These are phyloP conservation scores for Steinernema feltiae DNA, from an alignment of 1,140 invertebrate species.

Conservation along the genomic window DNA sequence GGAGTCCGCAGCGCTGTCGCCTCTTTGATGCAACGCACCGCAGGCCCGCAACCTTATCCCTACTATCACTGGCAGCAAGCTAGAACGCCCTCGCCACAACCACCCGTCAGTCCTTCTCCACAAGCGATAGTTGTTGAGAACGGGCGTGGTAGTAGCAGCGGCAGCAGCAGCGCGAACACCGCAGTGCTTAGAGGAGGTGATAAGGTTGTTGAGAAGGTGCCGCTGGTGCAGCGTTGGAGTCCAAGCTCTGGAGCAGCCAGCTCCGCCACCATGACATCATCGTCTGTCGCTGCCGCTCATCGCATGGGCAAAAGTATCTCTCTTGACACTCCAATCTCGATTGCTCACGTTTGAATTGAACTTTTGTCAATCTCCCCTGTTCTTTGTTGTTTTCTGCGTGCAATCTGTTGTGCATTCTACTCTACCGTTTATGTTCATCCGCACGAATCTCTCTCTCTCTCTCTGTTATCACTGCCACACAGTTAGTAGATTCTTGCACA, in stretches of 20 bases:
- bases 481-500: not conserved
- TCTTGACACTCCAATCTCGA: constrained; percentile 50
- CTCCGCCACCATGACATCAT: not conserved
- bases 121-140: constrained; percentile 52
- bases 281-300: constrained; percentile 25
- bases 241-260: constrained; percentile 30
- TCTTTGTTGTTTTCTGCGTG: constrained; percentile 15
- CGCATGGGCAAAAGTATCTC: constrained; percentile 54
- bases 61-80: constrained; percentile 48
- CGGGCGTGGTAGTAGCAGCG: no score
- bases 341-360: constrained; percentile 48
- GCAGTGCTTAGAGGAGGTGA: constrained; percentile 22
- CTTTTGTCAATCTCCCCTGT: not conserved
- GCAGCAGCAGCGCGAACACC: constrained; percentile 7
- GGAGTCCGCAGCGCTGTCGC: constrained; percentile 28
- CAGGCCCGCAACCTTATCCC: constrained; percentile 50
- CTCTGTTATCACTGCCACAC: not conserved
- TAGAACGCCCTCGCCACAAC: constrained; percentile 35
- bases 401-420: not conserved
- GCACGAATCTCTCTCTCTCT: not conserved
- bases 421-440: not conserved
- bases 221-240: constrained; percentile 53
- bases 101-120: constrained; percentile 28
- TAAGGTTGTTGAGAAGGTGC: constrained; percentile 54
- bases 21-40: constrained; percentile 37